Evolutionary conservation across 2,888 invertebrate genomes (phyloP).

Genomic region (Protophormia terraenovae): DNA sequence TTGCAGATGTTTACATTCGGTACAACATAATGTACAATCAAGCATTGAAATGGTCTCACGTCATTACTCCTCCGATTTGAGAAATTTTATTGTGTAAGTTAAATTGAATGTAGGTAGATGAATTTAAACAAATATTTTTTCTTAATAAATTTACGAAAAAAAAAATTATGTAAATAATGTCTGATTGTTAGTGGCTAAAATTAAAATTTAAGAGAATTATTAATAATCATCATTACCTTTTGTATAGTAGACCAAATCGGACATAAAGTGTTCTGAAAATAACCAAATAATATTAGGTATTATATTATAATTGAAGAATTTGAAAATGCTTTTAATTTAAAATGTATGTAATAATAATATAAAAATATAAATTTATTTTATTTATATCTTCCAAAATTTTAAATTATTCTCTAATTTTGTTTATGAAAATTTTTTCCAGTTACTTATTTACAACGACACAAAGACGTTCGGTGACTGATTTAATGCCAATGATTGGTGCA

Average conservation of each 20-base stretch:
- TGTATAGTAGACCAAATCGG: too few relatives aligned
- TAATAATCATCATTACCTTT: too few relatives aligned
- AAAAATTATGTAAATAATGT: too few relatives aligned
- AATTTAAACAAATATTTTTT: neutral
- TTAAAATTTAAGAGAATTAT: too few relatives aligned
- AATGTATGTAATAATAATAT: too few relatives aligned
- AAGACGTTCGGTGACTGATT: slow-evolving; percentile 93
- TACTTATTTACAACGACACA: slow-evolving; percentile 87
- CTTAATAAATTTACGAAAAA: neutral
- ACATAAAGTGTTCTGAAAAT: too few relatives aligned
- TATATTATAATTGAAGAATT: too few relatives aligned
- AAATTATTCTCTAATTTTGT: neutral
- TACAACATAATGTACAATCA: slow-evolving; percentile 92
- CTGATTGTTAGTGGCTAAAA: too few relatives aligned
- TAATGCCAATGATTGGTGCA: slow-evolving; percentile 99
- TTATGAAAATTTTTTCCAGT: slow-evolving; percentile 83
- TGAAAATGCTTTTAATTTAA: too few relatives aligned
- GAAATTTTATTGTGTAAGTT: slow-evolving; percentile 94
- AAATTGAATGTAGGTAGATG: slow-evolving; percentile 39
- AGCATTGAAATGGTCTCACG: slow-evolving; percentile 94
- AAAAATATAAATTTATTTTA: too few relatives aligned
- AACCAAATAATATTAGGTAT: too few relatives aligned
- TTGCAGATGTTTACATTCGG: slow-evolving; percentile 94
- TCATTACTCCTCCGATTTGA: slow-evolving; percentile 95
- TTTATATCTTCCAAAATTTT: too few relatives aligned